These are phyloP conservation scores for Bedellia somnulentella DNA, from an alignment of 2,888 invertebrate species.

Conservation along the genomic window DNA sequence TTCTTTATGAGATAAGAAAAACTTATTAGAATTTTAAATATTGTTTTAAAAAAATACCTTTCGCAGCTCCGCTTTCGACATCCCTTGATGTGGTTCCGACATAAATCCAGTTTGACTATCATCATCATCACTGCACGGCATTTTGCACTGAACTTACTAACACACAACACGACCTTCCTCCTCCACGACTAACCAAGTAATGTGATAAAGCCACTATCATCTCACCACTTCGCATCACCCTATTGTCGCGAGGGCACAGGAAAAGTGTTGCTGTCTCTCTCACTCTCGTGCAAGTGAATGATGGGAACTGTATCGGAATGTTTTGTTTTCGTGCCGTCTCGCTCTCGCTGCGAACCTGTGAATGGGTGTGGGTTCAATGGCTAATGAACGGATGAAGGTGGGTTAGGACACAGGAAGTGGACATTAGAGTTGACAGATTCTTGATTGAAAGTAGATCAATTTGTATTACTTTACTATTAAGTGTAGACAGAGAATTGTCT, in stretches of 20 bases:
- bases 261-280: conserved; percentile 19
- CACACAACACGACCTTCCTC: conserved; percentile 15
- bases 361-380: no score
- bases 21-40: no score
- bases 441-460: no score
- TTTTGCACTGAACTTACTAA: conserved; percentile 24
- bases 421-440: no score
- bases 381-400: no score
- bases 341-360: conserved; percentile 17
- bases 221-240: no score
- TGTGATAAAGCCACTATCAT: conserved; percentile 22
- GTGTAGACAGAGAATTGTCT: no score
- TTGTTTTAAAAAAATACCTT: no score
- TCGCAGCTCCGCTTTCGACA: conserved; percentile 71
- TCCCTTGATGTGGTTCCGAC: conserved; percentile 55
- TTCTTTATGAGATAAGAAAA: no score
- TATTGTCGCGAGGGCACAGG: no score
- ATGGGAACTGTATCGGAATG: conserved; percentile 57
- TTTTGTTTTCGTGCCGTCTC: conserved; percentile 54
- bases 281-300: conserved; percentile 15
- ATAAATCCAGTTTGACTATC: conserved; percentile 51
- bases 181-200: conserved; percentile 19
- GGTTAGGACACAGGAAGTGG: no score
- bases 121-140: conserved; percentile 68
- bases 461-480: no score